A percentile compares a stretch with the other conserved stretches of the same genome.
Conservation (phyloP, 1,140 invertebrate species). For the Chelonus insularis region DNA sequence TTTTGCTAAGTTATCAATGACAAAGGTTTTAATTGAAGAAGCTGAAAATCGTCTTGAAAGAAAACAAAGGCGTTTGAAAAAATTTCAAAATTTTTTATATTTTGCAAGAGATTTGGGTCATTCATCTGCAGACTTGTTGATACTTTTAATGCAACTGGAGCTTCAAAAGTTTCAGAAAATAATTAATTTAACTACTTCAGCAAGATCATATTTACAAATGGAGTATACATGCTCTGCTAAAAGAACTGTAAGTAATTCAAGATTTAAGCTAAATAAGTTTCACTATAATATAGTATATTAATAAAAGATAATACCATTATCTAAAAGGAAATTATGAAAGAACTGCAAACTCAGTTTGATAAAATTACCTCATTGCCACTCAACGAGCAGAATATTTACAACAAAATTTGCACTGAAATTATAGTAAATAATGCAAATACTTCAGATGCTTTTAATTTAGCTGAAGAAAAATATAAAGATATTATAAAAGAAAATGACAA, state of each 20-base stretch:
- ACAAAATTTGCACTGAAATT: slow-evolving; percentile 45
- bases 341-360: slow-evolving; percentile 44
- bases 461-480: slow-evolving; percentile 37
- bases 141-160: slow-evolving; percentile 51
- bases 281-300: slow-evolving; percentile 26
- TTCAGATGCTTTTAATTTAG: slow-evolving; percentile 31
- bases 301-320: no score
- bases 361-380: slow-evolving; percentile 28
- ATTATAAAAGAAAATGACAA: slow-evolving; percentile 35
- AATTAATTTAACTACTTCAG: slow-evolving; percentile 44
- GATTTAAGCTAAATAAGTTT: not conserved
- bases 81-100: slow-evolving; percentile 42
- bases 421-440: slow-evolving; percentile 30
- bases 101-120: slow-evolving; percentile 47
- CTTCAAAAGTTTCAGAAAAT: slow-evolving; percentile 41
- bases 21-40: slow-evolving; percentile 41
- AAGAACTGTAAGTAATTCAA: slow-evolving; percentile 45
- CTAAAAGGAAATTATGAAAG: slow-evolving; percentile 45
- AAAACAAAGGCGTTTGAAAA: slow-evolving; percentile 38
- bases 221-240: slow-evolving; percentile 45
- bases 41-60: slow-evolving; percentile 35
- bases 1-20: slow-evolving; percentile 39
- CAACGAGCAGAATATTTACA: slow-evolving; percentile 42
- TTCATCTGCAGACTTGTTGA: slow-evolving; percentile 46
- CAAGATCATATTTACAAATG: slow-evolving; percentile 43